Percentiles rank a stretch among this genome's conserved stretches.
These are phyloP conservation scores for Radopholus similis DNA, from an alignment of 1,140 invertebrate species.

Conservation along the genomic window DNA sequence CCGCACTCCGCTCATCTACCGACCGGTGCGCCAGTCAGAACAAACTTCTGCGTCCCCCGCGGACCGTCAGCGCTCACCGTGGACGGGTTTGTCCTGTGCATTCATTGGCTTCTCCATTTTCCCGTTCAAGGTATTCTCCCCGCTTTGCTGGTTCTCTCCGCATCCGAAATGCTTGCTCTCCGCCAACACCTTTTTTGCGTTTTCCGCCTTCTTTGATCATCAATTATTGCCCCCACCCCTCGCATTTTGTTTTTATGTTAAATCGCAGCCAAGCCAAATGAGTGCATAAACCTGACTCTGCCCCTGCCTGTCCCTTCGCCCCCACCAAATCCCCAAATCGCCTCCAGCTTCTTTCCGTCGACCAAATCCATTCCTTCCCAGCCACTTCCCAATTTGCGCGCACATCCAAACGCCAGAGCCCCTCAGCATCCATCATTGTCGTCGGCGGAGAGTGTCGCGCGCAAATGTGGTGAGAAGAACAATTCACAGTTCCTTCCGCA, in stretches of 20 bases:
- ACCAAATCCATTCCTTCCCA: constrained; percentile 2
- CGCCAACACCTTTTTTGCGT: no score
- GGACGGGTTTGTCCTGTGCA: not conserved
- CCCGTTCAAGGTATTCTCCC: not conserved
- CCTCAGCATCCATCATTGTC: no score
- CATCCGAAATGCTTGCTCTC: not conserved
- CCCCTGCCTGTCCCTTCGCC: not conserved
- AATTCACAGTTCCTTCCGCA: no score
- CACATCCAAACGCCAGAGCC: no score
- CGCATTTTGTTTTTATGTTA: not conserved
- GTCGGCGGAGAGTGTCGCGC: no score
- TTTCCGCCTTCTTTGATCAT: not conserved
- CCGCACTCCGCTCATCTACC: not conserved
- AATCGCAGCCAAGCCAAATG: not conserved
- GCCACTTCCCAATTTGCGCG: no score
- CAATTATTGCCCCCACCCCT: no score
- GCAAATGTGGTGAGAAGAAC: no score
- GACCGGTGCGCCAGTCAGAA: no score
- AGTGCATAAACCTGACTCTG: not conserved
- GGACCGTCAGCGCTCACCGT: no score
- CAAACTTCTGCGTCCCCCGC: no score
- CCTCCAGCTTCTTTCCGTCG: not conserved
- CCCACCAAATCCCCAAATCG: not conserved
- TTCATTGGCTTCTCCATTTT: not conserved
- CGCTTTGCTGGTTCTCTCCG: not conserved